These are phyloP conservation scores for Hofmannophila pseudospretella DNA, from an alignment of 2,888 invertebrate species.

Conservation along the genomic window DNA sequence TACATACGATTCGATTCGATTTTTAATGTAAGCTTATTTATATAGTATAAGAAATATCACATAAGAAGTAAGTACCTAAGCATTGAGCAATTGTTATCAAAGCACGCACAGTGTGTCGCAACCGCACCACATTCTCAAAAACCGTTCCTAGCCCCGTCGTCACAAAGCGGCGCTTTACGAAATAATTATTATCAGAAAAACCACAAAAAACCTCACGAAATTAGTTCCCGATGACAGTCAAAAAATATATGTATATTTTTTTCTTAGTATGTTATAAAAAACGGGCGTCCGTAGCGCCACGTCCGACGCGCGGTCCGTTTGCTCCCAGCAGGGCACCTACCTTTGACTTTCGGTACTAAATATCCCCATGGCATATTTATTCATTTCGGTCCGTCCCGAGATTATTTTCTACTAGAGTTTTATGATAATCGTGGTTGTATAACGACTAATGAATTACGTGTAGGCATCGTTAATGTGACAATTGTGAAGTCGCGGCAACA, in stretches of 20 bases:
- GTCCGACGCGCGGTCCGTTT: conserved; percentile 61
- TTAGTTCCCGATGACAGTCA: conserved; percentile 77
- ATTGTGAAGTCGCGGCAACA: conserved; percentile 26
- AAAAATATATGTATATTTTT: conserved; percentile 71
- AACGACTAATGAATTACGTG: conserved; percentile 68
- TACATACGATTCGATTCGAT: too few relatives aligned
- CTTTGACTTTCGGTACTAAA: conserved; percentile 56
- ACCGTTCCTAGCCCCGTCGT: conserved; percentile 10
- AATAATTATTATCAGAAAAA: conserved; percentile 68
- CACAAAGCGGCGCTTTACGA: conserved; percentile 50
- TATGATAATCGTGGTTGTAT: conserved; percentile 62
- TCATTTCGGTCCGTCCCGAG: conserved; percentile 40
- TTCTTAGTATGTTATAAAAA: conserved; percentile 42
- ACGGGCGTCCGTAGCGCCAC: conserved; percentile 54
- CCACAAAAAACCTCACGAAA: conserved; percentile 69
- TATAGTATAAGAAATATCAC: too few relatives aligned
- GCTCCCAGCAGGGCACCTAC: conserved; percentile 56
- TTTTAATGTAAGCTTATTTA: too few relatives aligned
- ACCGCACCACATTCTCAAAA: not conserved
- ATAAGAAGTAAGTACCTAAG: too few relatives aligned
- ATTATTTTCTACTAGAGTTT: conserved; percentile 73
- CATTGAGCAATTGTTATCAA: too few relatives aligned
- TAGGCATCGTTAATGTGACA: conserved; percentile 41
- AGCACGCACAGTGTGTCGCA: not conserved
- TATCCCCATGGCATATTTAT: conserved; percentile 72